Percentiles rank a stretch among this genome's conserved stretches.
Evolutionary conservation across 2,113 vertebrate genomes (phyloP).

Genomic region (Euleptes europaea): DNA sequence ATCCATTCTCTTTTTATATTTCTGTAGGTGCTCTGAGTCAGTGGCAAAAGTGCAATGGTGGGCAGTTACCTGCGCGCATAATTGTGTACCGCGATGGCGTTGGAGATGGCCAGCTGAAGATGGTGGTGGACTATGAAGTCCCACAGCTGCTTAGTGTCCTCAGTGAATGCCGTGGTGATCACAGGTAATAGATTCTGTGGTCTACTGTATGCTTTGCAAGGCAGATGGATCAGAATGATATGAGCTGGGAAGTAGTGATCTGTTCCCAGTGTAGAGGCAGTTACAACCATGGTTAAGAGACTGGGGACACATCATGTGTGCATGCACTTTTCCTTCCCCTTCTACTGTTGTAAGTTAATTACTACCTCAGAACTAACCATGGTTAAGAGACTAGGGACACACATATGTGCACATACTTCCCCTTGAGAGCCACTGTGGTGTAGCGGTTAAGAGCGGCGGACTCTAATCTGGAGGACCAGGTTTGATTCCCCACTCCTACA

Average conservation of each 20-base stretch:
- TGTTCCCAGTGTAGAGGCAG: not conserved
- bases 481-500: too few relatives aligned
- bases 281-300: not conserved
- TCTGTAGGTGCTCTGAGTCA: conserved; percentile 63
- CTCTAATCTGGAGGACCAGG: too few relatives aligned
- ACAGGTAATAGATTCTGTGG: conserved; percentile 33
- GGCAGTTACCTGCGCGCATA: conserved; percentile 48
- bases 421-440: too few relatives aligned
- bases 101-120: conserved; percentile 63
- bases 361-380: not conserved
- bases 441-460: too few relatives aligned
- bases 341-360: not conserved
- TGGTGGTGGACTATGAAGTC: conserved; percentile 51
- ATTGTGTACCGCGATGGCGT: conserved; percentile 69
- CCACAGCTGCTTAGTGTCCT: conserved; percentile 60
- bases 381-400: too few relatives aligned
- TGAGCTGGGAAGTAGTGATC: not conserved
- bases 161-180: not conserved
- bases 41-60: conserved; percentile 63
- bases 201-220: not conserved
- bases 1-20: not conserved
- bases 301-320: too few relatives aligned
- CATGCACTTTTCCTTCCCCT: not conserved
- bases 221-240: not conserved
- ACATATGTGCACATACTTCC: not conserved